These are phyloP conservation scores for Cryptoblepharus egeriae DNA, from an alignment of 2,797 vertebrate species.

Conservation along the genomic window DNA sequence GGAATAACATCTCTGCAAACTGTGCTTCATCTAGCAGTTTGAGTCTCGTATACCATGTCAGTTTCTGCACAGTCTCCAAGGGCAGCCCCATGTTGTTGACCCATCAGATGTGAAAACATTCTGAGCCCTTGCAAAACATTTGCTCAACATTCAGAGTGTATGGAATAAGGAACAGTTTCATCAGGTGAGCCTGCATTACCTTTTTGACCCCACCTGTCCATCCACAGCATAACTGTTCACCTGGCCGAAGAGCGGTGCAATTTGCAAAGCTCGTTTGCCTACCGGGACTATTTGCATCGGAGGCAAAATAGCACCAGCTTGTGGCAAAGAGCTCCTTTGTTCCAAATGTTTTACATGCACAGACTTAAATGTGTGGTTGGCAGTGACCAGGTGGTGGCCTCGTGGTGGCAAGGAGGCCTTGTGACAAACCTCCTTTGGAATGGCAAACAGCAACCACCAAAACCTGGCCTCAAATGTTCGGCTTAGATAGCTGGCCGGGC, in stretches of 20 bases:
- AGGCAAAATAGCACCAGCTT: constrained; percentile 6
- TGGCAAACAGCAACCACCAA: not conserved
- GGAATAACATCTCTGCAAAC: too few species aligned
- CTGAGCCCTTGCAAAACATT: not conserved
- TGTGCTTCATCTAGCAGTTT: too few species aligned
- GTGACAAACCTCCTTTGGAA: constrained; percentile 1
- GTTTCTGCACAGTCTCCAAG: too few species aligned
- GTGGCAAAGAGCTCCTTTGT: constrained; percentile 15
- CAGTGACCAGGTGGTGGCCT: too few species aligned
- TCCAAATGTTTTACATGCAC: constrained; percentile 3
- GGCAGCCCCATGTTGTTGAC: too few species aligned
- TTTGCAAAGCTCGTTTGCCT: constrained; percentile 23
- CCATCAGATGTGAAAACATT: too few species aligned
- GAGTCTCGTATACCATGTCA: too few species aligned
- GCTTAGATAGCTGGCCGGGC: too few species aligned
- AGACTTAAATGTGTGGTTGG: not conserved
- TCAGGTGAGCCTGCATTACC: too few species aligned
- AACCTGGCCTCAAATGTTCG: not conserved
- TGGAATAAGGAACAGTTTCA: too few species aligned
- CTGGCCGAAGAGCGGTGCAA: not conserved
- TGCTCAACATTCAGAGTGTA: too few species aligned
- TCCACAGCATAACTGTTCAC: constrained; percentile 1
- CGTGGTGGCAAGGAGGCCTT: not conserved
- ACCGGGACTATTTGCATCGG: constrained; percentile 19
- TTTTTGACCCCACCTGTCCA: too few species aligned